phyloP scores from a whole-genome alignment of 53 echinoderm and acorn worm genomes.

The Stichopus horrens region DNA sequence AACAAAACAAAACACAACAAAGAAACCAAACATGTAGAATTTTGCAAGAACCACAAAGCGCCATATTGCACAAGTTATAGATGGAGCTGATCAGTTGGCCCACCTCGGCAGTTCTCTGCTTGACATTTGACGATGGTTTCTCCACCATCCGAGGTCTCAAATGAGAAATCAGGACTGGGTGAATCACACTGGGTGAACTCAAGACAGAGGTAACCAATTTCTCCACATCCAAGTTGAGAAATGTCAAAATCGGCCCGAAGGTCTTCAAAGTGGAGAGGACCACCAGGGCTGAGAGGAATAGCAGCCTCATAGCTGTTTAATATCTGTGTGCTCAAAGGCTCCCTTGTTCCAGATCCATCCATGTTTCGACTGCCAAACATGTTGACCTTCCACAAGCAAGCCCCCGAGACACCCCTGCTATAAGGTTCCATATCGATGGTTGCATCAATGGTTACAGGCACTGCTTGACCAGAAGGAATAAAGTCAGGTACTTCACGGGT shows the following conservation, averaged over 20 bases:
- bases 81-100: constrained; percentile 41
- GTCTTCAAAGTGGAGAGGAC: constrained; percentile 67
- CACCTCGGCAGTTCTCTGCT: constrained; percentile 75
- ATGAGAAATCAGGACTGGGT: constrained; percentile 71
- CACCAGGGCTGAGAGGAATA: constrained; percentile 64
- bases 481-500: constrained; percentile 56
- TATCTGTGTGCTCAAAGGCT: constrained; percentile 62
- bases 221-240: constrained; percentile 74
- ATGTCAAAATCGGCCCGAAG: constrained; percentile 64
- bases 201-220: constrained; percentile 73
- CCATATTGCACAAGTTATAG: constrained; percentile 6
- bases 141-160: constrained; percentile 63
- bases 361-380: constrained; percentile 70
- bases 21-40: constrained; percentile 15
- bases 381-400: constrained; percentile 79
- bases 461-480: constrained; percentile 62
- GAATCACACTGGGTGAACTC: constrained; percentile 79
- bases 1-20: constrained; percentile 29
- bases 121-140: constrained; percentile 77
- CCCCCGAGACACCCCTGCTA: constrained; percentile 69
- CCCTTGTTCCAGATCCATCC: constrained; percentile 65
- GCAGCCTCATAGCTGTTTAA: constrained; percentile 69
- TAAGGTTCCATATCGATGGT: constrained; percentile 65
- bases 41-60: constrained; percentile 35
- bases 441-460: constrained; percentile 65